These are phyloP conservation scores for Gambusia affinis DNA, from an alignment of 2,113 vertebrate species.

Conservation along the genomic window DNA sequence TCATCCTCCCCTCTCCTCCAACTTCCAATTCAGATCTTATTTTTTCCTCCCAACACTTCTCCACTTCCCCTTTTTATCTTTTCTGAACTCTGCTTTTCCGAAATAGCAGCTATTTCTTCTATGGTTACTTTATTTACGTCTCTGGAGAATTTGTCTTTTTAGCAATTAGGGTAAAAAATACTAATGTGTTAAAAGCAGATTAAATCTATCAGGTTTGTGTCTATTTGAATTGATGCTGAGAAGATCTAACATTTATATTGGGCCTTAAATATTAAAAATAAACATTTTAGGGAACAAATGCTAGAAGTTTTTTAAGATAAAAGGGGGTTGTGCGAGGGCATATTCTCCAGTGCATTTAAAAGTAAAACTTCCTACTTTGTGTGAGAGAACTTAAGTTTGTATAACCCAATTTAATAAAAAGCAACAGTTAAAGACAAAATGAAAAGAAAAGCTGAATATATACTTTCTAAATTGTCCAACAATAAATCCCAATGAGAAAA, in stretches of 20 bases:
- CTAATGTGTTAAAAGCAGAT: no score
- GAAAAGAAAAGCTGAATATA: no score
- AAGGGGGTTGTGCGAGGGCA: not conserved
- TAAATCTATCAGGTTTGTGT: not conserved
- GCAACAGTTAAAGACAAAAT: no score
- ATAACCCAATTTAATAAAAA: no score
- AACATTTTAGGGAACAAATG: no score
- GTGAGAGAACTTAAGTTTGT: no score
- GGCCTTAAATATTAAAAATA: not conserved
- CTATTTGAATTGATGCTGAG: not conserved
- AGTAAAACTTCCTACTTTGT: no score
- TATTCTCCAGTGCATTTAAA: not conserved
- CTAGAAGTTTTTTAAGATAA: no score
- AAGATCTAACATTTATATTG: not conserved
- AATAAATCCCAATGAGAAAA: not conserved
- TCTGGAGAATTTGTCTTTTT: not conserved
- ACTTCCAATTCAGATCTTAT: slow-evolving; percentile 13
- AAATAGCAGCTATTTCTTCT: not conserved
- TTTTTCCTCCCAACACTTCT: not conserved
- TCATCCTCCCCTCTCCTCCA: slow-evolving; percentile 10
- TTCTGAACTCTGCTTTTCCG: not conserved
- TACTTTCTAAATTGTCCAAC: not conserved
- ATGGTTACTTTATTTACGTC: not conserved
- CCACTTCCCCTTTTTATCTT: not conserved
- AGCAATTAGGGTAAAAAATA: not conserved